These are phyloP conservation scores for Sesamia inferens DNA, from an alignment of 2,888 invertebrate genomes.

Conservation along the genomic window DNA sequence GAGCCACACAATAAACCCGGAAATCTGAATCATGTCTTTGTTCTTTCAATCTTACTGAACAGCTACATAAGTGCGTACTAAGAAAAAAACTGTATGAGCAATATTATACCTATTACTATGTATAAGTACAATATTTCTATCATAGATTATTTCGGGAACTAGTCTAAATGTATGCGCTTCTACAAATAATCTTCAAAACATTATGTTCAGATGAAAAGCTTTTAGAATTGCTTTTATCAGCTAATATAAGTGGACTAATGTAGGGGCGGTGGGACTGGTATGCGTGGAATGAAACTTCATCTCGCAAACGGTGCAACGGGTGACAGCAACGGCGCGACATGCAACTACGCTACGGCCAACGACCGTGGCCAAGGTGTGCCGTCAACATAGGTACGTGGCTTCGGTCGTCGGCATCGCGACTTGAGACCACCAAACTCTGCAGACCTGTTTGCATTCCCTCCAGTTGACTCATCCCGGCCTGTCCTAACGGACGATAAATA, in stretches of 20 bases:
- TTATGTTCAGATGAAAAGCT: slow-evolving; percentile 41
- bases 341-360: slow-evolving; percentile 77
- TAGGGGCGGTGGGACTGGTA: slow-evolving; percentile 76
- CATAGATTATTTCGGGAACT: slow-evolving; percentile 24
- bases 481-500: slow-evolving; percentile 20
- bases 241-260: slow-evolving; percentile 55
- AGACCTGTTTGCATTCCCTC: slow-evolving; percentile 54
- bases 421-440: slow-evolving; percentile 16
- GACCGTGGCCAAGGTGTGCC: slow-evolving; percentile 69
- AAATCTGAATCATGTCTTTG: slow-evolving; percentile 53
- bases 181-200: slow-evolving; percentile 40
- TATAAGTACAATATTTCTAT: slow-evolving; percentile 15
- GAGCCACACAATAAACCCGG: slow-evolving; percentile 36
- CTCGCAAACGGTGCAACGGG: slow-evolving; percentile 70
- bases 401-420: slow-evolving; percentile 23
- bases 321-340: slow-evolving; percentile 31
- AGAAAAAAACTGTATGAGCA: slow-evolving; percentile 6
- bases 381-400: slow-evolving; percentile 55
- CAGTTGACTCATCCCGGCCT: slow-evolving; percentile 47
- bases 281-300: slow-evolving; percentile 80
- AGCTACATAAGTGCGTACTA: slow-evolving; percentile 12
- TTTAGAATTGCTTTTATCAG: slow-evolving; percentile 50
- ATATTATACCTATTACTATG: slow-evolving; percentile 1
- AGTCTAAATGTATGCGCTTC: slow-evolving; percentile 25
- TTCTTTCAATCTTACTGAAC: slow-evolving; percentile 34